A percentile compares a stretch with the other conserved stretches of the same genome.
These are phyloP conservation scores for Drosophila prolongata DNA, from an alignment of 2,888 invertebrate species.

Conservation along the genomic window DNA sequence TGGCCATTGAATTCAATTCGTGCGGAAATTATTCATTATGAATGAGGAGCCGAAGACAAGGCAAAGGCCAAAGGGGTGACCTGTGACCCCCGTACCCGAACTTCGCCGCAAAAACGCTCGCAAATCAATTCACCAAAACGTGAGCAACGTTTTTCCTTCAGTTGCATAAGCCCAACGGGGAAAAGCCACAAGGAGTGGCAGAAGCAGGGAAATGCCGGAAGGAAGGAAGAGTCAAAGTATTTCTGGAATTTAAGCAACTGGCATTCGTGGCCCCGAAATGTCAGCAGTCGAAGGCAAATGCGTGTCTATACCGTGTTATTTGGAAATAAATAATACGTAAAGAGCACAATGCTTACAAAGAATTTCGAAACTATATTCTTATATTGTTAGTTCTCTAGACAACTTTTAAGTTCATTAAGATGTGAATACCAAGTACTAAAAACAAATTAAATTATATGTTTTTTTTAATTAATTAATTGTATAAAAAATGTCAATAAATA, in stretches of 20 bases:
- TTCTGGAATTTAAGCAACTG: constrained; percentile 66
- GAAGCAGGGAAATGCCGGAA: not conserved
- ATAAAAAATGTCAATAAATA: no score
- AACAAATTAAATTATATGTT: no score
- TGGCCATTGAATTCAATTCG: constrained; percentile 72
- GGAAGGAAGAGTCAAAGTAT: constrained; percentile 53
- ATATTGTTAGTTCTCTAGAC: no score
- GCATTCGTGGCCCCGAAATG: constrained; percentile 46
- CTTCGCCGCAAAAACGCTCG: constrained; percentile 48
- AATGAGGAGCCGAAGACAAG: constrained; percentile 45
- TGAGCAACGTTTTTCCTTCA: constrained; percentile 33
- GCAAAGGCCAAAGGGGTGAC: constrained; percentile 36
- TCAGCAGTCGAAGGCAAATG: constrained; percentile 41
- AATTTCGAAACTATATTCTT: not conserved
- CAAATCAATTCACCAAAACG: constrained; percentile 70
- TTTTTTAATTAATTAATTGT: no score
- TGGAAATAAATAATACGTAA: constrained; percentile 53
- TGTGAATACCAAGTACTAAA: no score
- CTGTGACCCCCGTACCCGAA: constrained; percentile 10
- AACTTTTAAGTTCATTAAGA: no score
- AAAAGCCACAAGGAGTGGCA: not conserved
- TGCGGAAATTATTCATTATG: constrained; percentile 79
- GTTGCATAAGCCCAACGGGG: constrained; percentile 33
- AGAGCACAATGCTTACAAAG: not conserved
- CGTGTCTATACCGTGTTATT: constrained; percentile 73